phyloP scores from a whole-genome alignment of 2,797 vertebrate species.

The Coilia nasus region DNA sequence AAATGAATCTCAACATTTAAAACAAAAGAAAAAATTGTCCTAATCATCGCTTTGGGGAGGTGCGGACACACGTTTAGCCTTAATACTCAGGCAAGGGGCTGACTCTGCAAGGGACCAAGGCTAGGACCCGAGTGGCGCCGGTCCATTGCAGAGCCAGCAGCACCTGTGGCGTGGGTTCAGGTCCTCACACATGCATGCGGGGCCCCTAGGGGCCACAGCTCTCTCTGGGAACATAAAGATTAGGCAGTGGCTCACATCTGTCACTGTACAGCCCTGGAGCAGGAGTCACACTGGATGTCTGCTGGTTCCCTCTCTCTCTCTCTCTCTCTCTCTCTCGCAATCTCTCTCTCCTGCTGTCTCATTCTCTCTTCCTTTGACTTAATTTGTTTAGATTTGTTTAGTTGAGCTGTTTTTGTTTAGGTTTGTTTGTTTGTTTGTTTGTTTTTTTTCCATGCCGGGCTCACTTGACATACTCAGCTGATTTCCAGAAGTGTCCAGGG shows the following conservation, averaged over 20 bases:
- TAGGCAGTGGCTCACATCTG: conserved; percentile 66
- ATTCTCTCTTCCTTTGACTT: conserved; percentile 32
- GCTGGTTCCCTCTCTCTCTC: background rate
- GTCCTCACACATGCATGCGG: conserved; percentile 7
- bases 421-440: conserved; percentile 53
- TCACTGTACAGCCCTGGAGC: conserved; percentile 59
- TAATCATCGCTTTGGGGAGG: conserved; percentile 43
- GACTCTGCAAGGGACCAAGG: background rate
- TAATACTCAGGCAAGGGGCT: conserved; percentile 62
- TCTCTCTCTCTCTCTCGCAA: conserved; percentile 34
- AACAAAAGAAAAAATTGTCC: conserved; percentile 34
- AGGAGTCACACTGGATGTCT: background rate
- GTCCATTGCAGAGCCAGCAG: conserved; percentile 21
- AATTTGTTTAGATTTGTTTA: conserved; percentile 55
- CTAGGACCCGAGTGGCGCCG: background rate
- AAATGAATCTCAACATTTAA: conserved; percentile 45
- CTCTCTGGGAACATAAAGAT: background rate
- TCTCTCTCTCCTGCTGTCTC: conserved; percentile 63
- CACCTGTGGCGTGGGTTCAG: background rate
- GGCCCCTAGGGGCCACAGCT: background rate
- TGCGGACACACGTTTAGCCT: conserved; percentile 44
- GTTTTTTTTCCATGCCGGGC: conserved; percentile 62
- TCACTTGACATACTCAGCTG: conserved; percentile 95
- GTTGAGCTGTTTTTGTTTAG: conserved; percentile 42
- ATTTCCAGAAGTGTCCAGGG: conserved; percentile 99